Evolutionary conservation across 2,113 vertebrate genomes (phyloP), one percentile per base, ranked within the genome.

Genomic region (Excalfactoria chinensis): DNA sequence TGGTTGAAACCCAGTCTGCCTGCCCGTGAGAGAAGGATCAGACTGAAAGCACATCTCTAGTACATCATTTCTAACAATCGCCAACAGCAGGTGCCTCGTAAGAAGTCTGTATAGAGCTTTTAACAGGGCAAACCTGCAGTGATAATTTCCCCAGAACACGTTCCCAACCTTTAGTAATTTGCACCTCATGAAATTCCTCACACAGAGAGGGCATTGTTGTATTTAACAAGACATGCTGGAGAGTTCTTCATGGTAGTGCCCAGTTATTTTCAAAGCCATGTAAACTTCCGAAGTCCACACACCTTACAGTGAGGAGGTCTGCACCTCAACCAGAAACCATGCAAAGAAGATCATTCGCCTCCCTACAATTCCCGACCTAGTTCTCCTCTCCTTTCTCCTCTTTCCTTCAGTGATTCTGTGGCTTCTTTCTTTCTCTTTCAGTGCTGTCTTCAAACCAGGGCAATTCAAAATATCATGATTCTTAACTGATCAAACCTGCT

Each of bases 271-370:
- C 60, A 30, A 72, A 86, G 62, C 16, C 26, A 58, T 4, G 10
- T 40, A 82, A 73, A 53, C 16, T 80, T 82, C 19, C 7, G 40
- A 37, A 74, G 30, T 30, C 30, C 44, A 48, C 34, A 86, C 28
- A 20, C 35, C 28, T 44, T 30, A 32, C 15, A 80, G 41, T 3
- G 13, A 37, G 44, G 20, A 93, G 60, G 67, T 90, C 69, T 78
- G 43, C 11, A 37, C 28, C 49, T 90, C 59, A 66, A 8, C 13
- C 15, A 53, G 23, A 70, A 80, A 77, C 4, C 1, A 1, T 30
- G 8, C 34, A 25, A 75, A 58, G 17, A 86, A 76, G 0, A 0
- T 2, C 4, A 30, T 68, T 40, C 5, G 1, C 17, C 37, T 67
- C 34, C 75, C 63, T 53, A 11, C 62, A 68, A 64, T 43, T 75